Conservation (phyloP, 2,797 vertebrate genomes). For the Brotula barbata region DNA sequence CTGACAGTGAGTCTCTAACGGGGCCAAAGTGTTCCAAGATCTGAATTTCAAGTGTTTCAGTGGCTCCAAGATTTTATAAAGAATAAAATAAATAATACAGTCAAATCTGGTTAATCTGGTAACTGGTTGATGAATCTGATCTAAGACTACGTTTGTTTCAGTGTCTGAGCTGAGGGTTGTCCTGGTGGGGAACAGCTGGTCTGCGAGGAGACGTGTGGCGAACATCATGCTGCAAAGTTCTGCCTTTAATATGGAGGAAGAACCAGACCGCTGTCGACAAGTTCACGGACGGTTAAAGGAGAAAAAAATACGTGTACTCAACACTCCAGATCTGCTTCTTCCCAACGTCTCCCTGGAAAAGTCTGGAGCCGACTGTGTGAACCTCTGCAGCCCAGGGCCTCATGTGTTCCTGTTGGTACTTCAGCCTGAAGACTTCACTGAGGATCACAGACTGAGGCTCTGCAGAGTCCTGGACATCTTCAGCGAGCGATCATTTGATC, state of each 20-base stretch:
- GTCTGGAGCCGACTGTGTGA: not conserved
- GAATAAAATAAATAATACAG: no score
- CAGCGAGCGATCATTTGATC: not conserved
- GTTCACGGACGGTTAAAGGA: not conserved
- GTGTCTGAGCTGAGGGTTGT: constrained; percentile 47
- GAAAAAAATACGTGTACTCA: constrained; percentile 10
- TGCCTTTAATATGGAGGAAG: not conserved
- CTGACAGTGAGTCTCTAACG: no score
- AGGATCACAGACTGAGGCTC: constrained; percentile 24
- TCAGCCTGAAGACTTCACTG: constrained; percentile 42
- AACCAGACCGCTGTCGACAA: not conserved
- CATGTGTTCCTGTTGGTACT: constrained; percentile 45
- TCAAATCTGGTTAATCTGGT: no score
- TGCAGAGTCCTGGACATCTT: not conserved
- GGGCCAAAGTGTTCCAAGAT: no score
- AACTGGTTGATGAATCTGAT: no score
- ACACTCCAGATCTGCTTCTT: constrained; percentile 39
- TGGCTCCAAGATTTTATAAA: no score
- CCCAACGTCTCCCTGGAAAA: constrained; percentile 3
- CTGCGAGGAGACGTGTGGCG: constrained; percentile 1
- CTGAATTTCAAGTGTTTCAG: no score
- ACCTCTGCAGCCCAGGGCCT: constrained; percentile 29
- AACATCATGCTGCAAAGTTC: constrained; percentile 20
- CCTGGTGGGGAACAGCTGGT: constrained; percentile 33
- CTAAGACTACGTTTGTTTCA: no score